Evolutionary conservation across 2,113 vertebrate genomes (phyloP).

Genomic region (Lampris incognitus): DNA sequence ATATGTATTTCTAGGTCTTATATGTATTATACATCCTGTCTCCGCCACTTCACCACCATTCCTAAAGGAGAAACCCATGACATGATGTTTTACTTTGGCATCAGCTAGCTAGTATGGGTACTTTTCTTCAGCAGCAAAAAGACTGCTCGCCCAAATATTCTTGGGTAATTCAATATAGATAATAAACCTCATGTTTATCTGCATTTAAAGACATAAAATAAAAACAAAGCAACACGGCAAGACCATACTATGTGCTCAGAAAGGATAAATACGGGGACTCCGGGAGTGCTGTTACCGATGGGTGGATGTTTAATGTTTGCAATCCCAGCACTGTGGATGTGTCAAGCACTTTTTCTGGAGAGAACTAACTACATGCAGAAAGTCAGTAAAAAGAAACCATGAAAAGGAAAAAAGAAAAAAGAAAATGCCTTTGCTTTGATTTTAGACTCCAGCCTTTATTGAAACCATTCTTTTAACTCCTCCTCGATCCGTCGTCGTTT

Average conservation of each 20-base stretch:
- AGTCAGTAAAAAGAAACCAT: neutral
- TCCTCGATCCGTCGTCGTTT: neutral
- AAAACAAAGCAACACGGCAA: slow-evolving; percentile 1
- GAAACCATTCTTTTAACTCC: slow-evolving; percentile 39
- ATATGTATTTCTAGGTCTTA: slow-evolving; percentile 47
- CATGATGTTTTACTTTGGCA: slow-evolving; percentile 65
- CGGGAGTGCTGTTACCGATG: slow-evolving; percentile 1
- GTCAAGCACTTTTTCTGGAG: neutral
- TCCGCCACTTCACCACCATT: slow-evolving; percentile 23
- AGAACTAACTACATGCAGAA: too few relatives aligned
- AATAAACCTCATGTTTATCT: neutral
- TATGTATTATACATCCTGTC: slow-evolving; percentile 37
- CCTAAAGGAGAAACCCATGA: slow-evolving; percentile 36
- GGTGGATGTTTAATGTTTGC: slow-evolving; percentile 23
- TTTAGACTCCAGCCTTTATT: slow-evolving; percentile 12
- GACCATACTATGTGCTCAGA: neutral
- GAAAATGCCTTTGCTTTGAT: neutral
- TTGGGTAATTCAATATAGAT: slow-evolving; percentile 32
- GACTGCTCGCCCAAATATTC: slow-evolving; percentile 28
- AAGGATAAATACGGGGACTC: neutral
- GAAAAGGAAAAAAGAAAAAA: slow-evolving; percentile 4
- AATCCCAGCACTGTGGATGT: slow-evolving; percentile 25
- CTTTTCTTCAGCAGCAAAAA: slow-evolving; percentile 15
- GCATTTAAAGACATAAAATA: neutral
- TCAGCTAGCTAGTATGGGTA: slow-evolving; percentile 3